These are phyloP conservation scores for Neopelma chrysocephalum DNA, from an alignment of 2,797 vertebrate genomes.

Conservation along the genomic window DNA sequence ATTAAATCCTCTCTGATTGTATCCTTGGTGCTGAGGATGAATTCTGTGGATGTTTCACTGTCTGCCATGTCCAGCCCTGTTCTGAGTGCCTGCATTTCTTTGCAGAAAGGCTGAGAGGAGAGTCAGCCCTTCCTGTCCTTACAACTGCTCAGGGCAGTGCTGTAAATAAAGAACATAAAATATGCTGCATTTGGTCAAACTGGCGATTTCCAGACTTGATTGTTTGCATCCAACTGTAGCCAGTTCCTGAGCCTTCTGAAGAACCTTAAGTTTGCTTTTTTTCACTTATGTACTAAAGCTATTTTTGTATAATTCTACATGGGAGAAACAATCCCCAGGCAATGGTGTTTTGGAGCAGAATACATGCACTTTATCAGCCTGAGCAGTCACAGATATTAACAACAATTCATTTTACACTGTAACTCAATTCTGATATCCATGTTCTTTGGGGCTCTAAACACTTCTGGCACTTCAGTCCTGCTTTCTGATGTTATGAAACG, in stretches of 20 bases:
- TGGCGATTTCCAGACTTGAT: neutral
- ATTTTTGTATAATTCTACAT: neutral
- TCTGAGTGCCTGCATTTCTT: neutral
- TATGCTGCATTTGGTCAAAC: neutral
- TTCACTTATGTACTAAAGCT: neutral
- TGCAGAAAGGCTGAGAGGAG: neutral
- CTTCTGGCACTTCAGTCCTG: neutral
- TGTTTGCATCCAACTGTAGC: neutral
- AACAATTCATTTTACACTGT: neutral
- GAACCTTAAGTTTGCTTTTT: neutral
- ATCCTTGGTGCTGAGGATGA: neutral
- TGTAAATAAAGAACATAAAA: neutral
- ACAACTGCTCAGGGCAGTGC: neutral
- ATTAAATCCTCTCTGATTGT: neutral
- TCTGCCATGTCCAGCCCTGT: neutral
- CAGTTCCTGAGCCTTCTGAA: neutral
- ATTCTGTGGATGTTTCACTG: neutral
- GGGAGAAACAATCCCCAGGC: neutral
- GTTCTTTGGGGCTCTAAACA: slow-evolving; percentile 1
- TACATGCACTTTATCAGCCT: neutral
- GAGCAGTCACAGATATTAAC: neutral
- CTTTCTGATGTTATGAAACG: neutral
- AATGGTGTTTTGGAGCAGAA: neutral
- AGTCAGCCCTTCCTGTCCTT: neutral
- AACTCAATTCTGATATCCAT: neutral